Conservation (phyloP, 2,797 vertebrate genomes). For the Coccyzus lansbergi region DNA sequence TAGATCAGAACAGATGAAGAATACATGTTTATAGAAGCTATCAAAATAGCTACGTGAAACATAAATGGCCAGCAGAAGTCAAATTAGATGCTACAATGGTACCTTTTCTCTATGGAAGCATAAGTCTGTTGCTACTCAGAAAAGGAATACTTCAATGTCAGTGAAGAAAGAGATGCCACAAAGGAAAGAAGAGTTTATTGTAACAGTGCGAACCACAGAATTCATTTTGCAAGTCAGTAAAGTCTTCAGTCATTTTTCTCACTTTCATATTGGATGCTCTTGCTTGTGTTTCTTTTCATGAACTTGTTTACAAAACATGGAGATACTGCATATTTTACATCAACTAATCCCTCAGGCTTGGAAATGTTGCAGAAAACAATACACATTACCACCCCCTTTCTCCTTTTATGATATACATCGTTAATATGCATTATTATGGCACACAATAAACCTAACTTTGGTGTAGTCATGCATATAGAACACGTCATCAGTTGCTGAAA, state of each 20-base stretch:
- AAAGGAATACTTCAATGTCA: neutral
- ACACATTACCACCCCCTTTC: neutral
- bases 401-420: slow-evolving; percentile 18
- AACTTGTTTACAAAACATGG: neutral
- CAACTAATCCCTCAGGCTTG: neutral
- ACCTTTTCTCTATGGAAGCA: neutral
- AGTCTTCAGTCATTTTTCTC: neutral
- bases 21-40: neutral
- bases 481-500: neutral
- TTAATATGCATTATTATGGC: slow-evolving; percentile 33
- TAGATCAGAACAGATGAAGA: neutral
- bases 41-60: neutral
- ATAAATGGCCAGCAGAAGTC: neutral
- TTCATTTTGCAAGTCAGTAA: neutral
- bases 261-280: neutral
- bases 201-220: neutral
- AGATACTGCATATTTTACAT: neutral
- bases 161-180: neutral
- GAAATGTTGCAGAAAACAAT: neutral
- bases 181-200: neutral
- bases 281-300: neutral
- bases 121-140: neutral
- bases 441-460: neutral
- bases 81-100: neutral
- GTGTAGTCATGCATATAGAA: slow-evolving; percentile 1